These are phyloP conservation scores for Sympetrum striolatum DNA, from an alignment of 2,888 invertebrate species.

Conservation along the genomic window DNA sequence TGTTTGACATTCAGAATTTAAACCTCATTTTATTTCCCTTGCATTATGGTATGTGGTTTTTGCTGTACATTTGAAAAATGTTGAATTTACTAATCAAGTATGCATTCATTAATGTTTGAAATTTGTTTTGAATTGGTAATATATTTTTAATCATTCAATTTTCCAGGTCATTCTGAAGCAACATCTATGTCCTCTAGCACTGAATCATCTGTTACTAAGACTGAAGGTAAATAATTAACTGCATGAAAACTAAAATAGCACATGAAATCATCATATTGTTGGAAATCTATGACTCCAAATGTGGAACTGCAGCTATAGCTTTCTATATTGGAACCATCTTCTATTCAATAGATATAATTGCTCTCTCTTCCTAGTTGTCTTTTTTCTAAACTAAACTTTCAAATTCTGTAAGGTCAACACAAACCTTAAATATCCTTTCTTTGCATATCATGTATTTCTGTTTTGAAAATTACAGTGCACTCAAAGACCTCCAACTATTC, in stretches of 20 bases:
- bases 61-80: not conserved
- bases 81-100: slow-evolving; percentile 14
- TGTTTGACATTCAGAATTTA: not conserved
- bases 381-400: no score
- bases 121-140: not conserved
- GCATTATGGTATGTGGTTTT: not conserved
- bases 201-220: slow-evolving; percentile 51
- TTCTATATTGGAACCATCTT: not conserved
- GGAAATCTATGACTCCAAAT: no score
- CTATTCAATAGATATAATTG: not conserved
- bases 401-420: no score
- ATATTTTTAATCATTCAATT: slow-evolving; percentile 33
- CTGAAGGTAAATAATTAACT: slow-evolving; percentile 52
- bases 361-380: no score
- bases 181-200: slow-evolving; percentile 48
- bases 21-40: not conserved
- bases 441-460: slow-evolving; percentile 24
- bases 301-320: no score
- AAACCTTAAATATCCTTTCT: not conserved
- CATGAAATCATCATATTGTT: not conserved
- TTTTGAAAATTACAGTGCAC: slow-evolving; percentile 51
- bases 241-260: not conserved
- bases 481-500: slow-evolving; percentile 52
- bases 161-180: slow-evolving; percentile 51
- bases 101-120: not conserved